phyloP scores from a whole-genome alignment of 2,113 vertebrate genomes.

The Phyllostomus hastatus region DNA sequence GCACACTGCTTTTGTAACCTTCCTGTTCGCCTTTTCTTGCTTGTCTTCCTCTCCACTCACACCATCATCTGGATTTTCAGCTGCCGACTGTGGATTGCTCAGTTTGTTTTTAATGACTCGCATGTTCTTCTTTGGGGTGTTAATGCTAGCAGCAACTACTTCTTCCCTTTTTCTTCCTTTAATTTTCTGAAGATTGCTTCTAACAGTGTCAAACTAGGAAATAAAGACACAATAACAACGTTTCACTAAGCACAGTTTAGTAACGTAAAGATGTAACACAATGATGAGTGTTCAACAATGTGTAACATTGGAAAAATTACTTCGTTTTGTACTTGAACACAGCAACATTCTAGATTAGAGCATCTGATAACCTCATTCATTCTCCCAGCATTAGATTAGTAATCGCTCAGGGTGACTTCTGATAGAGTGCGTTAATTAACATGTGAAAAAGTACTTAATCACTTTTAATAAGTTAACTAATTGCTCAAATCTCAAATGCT shows the following conservation, averaged over 20 bases:
- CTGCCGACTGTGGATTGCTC: slow-evolving; percentile 76
- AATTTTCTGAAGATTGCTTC: slow-evolving; percentile 82
- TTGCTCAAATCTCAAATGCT: neutral
- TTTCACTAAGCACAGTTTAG: neutral
- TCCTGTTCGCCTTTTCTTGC: slow-evolving; percentile 76
- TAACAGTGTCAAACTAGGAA: slow-evolving; percentile 87
- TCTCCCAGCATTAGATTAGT: neutral
- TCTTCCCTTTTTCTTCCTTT: slow-evolving; percentile 85
- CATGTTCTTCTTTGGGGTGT: slow-evolving; percentile 83
- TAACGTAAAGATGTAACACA: neutral
- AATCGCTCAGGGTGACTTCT: slow-evolving; percentile 19
- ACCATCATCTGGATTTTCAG: slow-evolving; percentile 83
- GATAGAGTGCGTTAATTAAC: neutral
- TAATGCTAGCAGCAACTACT: slow-evolving; percentile 82
- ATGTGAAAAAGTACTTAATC: neutral
- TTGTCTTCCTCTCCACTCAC: slow-evolving; percentile 75
- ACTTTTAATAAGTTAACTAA: slow-evolving; percentile 18
- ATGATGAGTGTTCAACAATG: neutral
- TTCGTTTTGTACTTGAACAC: neutral
- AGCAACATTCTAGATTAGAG: neutral
- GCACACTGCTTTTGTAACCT: slow-evolving; percentile 75
- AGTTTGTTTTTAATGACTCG: slow-evolving; percentile 85
- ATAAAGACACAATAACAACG: slow-evolving; percentile 62
- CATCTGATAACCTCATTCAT: neutral
- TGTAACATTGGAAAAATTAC: neutral